phyloP scores from a whole-genome alignment of 2,113 vertebrate species.

The Phyllopteryx taeniolatus region DNA sequence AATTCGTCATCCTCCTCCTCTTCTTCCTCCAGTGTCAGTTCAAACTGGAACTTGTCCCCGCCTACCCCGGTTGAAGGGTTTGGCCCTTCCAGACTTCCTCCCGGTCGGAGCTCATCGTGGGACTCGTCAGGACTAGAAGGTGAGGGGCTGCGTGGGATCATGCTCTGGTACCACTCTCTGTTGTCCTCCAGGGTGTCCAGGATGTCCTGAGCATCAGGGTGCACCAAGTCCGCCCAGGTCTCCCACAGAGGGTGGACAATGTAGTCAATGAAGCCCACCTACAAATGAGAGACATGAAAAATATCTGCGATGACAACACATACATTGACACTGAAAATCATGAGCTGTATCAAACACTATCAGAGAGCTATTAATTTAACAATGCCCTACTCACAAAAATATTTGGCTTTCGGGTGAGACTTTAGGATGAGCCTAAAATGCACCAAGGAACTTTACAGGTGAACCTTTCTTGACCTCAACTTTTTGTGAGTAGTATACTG shows the following conservation, averaged over 20 bases:
- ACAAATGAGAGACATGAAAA: neutral
- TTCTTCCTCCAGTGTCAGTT: conserved; percentile 82
- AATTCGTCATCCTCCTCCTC: conserved; percentile 60
- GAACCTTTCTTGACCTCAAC: too few relatives aligned
- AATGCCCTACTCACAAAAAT: neutral
- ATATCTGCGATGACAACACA: neutral
- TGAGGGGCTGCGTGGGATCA: conserved; percentile 84
- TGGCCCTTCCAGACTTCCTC: conserved; percentile 26
- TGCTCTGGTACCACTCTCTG: conserved; percentile 92
- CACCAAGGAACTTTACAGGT: too few relatives aligned
- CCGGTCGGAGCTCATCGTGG: conserved; percentile 24
- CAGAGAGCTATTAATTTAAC: neutral
- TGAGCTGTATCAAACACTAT: neutral
- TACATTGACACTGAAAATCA: neutral
- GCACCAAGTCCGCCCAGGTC: conserved; percentile 89
- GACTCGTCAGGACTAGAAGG: conserved; percentile 59
- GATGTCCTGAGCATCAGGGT: conserved; percentile 89
- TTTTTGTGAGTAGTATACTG: too few relatives aligned
- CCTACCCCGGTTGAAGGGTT: conserved; percentile 19
- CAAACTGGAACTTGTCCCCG: conserved; percentile 84
- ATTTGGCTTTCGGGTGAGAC: too few relatives aligned
- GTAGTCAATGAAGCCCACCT: conserved; percentile 93
- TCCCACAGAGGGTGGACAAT: conserved; percentile 92
- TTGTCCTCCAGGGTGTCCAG: conserved; percentile 91
- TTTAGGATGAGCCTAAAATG: too few relatives aligned